These are phyloP conservation scores for Tetrao urogallus DNA, from an alignment of 2,113 vertebrate genomes.

Conservation along the genomic window DNA sequence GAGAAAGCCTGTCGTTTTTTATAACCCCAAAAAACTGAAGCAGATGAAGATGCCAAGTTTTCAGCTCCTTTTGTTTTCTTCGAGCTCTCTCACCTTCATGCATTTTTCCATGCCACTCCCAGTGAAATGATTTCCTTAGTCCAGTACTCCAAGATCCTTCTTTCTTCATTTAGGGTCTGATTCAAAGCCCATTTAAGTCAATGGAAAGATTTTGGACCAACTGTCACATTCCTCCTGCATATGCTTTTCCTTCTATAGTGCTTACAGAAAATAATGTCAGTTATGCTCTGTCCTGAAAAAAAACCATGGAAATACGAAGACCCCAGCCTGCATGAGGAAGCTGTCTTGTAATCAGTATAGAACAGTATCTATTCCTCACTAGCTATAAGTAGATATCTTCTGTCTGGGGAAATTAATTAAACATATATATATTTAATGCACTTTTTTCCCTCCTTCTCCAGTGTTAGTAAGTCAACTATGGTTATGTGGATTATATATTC, in stretches of 20 bases:
- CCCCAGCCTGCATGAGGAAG: neutral
- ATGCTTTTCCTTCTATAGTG: neutral
- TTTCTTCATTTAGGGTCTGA: conserved; percentile 26
- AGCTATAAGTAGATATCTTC: neutral
- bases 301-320: neutral
- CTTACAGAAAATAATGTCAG: conserved; percentile 3
- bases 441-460: neutral
- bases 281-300: neutral
- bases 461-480: neutral
- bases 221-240: conserved; percentile 9
- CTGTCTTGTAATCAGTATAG: neutral
- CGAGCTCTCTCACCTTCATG: conserved; percentile 13
- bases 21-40: neutral
- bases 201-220: conserved; percentile 44
- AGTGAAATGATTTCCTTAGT: neutral
- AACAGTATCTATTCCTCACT: neutral
- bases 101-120: conserved; percentile 49
- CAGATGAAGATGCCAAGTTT: neutral
- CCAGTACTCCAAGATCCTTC: neutral
- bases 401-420: neutral
- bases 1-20: neutral
- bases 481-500: neutral
- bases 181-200: conserved; percentile 27
- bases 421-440: too few species aligned
- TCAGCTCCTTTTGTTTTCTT: conserved; percentile 39